Base-by-base conservation (phyloP, 2,113 vertebrate species). In the Myrmecophaga tridactyla region DNA sequence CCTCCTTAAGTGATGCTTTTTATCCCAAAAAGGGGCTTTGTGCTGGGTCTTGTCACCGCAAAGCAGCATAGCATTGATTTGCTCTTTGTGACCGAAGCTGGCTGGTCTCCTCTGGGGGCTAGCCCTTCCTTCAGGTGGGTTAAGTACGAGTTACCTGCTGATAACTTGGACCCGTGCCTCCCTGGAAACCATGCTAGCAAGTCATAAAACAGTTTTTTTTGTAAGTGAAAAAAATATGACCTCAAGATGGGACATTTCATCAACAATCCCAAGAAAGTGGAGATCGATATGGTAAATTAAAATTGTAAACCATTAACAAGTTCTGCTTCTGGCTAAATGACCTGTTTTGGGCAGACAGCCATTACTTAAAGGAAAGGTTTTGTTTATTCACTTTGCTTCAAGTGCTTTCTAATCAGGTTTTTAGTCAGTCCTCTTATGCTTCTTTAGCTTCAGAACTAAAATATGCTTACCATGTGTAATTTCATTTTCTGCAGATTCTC, bases 371-470 rank as follows among this genome's bases (percentile, higher is more conserved):
- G 51, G 62, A 88, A 94, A 65, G 46, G 43, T 84, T 41, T 27
- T 46, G 39, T 48, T 39, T n/a, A 20, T 90, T 39, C 8, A 29
- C 46, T 93, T 86, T 90, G 67, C 56, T 76, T 92, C 93, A 73
- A 83, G 34, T 62, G 48, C 58, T 90, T 85, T 93, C 73, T 70
- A 39, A n/a, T 63, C 69, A 34, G 34, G 43, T 83, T 77, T 89
- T 18, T 73, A 29, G 21, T 51, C 48, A 21, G 53, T 34, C 62
- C 15, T 86, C 75, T 51, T 63, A 34, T 41, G 39, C 27, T 53
- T 90, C 91, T 92, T 90, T 29, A 77, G 39, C 88, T 92, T 82
- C 90, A 78, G n/a, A 80, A 53, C 9, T 86, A 41, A 65, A 62
- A 92, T 53, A 21, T 73, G 82, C 70, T 94, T 83, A 63, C 46